These are phyloP conservation scores for Anoplopoma fimbria DNA, from an alignment of 2,113 vertebrate species.

Conservation along the genomic window DNA sequence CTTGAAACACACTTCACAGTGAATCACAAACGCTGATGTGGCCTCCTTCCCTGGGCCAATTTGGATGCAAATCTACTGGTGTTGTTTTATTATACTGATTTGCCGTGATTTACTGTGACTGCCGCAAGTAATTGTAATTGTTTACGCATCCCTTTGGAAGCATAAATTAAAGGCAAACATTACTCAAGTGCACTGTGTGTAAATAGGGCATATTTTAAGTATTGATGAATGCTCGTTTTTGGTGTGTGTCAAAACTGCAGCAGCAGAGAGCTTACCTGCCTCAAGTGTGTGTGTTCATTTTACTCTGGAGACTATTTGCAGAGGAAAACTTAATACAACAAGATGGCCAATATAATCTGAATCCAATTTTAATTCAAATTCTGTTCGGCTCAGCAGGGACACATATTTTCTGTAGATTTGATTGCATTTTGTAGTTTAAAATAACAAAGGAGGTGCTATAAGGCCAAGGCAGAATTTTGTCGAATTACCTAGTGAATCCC, in stretches of 20 bases:
- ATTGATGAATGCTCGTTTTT: slow-evolving; percentile 52
- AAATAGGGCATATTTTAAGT: slow-evolving; percentile 49
- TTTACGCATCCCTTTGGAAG: slow-evolving; percentile 70
- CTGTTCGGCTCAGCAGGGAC: slow-evolving; percentile 3
- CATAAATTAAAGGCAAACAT: slow-evolving; percentile 73
- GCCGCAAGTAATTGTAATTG: slow-evolving; percentile 75
- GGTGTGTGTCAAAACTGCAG: slow-evolving; percentile 32
- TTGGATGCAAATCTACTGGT: slow-evolving; percentile 74
- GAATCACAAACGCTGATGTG: slow-evolving; percentile 57
- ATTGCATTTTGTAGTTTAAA: slow-evolving; percentile 45
- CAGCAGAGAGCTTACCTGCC: slow-evolving; percentile 29
- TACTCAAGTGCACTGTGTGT: slow-evolving; percentile 60
- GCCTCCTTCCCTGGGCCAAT: slow-evolving; percentile 68
- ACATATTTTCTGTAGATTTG: slow-evolving; percentile 33
- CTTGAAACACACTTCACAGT: slow-evolving; percentile 39
- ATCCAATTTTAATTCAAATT: slow-evolving; percentile 51
- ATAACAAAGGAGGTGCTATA: slow-evolving; percentile 19
- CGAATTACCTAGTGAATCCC: slow-evolving; percentile 5
- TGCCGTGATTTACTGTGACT: slow-evolving; percentile 73
- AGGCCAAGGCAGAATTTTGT: slow-evolving; percentile 26
- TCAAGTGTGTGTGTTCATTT: slow-evolving; percentile 47
- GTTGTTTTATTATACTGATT: slow-evolving; percentile 74
- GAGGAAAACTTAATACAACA: slow-evolving; percentile 40
- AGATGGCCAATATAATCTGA: slow-evolving; percentile 47
- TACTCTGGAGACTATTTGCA: slow-evolving; percentile 46